These are phyloP conservation scores for Octodonta nipae DNA, from an alignment of 2,888 invertebrate genomes.

Conservation along the genomic window DNA sequence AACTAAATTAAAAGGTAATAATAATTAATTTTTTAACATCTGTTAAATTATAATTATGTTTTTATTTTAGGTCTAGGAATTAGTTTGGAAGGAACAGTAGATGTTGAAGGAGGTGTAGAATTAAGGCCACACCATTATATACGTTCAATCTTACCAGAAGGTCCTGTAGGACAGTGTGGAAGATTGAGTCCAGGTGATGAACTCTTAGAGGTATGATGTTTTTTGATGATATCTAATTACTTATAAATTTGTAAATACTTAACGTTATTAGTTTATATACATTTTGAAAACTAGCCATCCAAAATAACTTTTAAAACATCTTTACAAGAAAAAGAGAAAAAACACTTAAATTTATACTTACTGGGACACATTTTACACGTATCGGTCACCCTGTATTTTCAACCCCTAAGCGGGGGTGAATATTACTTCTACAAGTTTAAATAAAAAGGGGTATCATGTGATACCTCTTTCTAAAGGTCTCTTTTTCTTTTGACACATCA, in stretches of 20 bases:
- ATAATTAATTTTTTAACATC: constrained; percentile 1
- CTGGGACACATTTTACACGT: too few relatives aligned
- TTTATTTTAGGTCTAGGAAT: constrained; percentile 56
- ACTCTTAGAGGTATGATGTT: constrained; percentile 59
- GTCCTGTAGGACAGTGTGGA: constrained; percentile 88
- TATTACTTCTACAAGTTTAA: too few relatives aligned
- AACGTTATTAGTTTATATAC: neutral
- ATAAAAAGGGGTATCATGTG: too few relatives aligned
- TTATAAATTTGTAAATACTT: neutral
- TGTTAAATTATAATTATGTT: neutral
- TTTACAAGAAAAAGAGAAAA: too few relatives aligned
- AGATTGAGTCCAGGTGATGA: constrained; percentile 90
- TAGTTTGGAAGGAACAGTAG: constrained; percentile 94
- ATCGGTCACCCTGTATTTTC: too few relatives aligned
- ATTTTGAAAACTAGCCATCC: neutral
- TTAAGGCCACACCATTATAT: constrained; percentile 98
- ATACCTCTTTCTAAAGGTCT: too few relatives aligned
- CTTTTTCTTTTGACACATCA: too few relatives aligned
- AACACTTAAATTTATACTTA: too few relatives aligned
- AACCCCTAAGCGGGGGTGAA: too few relatives aligned
- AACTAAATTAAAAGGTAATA: constrained; percentile 64
- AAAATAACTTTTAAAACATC: too few relatives aligned
- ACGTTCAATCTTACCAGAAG: constrained; percentile 86
- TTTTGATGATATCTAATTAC: too few relatives aligned
- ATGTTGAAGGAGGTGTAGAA: constrained; percentile 88